These are phyloP conservation scores for Calephelis nemesis DNA, from an alignment of 1,140 invertebrate genomes.

Conservation along the genomic window DNA sequence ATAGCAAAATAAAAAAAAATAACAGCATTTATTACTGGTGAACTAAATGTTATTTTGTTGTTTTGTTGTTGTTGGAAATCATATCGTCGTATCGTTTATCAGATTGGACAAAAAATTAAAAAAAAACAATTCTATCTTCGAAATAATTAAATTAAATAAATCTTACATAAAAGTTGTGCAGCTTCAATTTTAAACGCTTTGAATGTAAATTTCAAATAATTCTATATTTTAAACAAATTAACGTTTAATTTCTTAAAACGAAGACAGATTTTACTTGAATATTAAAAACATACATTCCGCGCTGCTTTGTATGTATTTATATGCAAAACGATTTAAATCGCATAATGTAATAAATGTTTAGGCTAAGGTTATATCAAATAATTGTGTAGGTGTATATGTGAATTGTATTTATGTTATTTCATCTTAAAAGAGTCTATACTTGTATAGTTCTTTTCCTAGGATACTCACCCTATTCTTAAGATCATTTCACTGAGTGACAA, in stretches of 20 bases:
- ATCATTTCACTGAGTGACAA: constrained; percentile 62
- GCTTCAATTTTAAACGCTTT: too few species aligned
- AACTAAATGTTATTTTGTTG: too few species aligned
- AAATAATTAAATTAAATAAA: too few species aligned
- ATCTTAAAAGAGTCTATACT: background rate
- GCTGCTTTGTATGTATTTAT: constrained; percentile 43
- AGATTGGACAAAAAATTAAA: too few species aligned
- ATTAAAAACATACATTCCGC: constrained; percentile 48
- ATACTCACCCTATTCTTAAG: constrained; percentile 44
- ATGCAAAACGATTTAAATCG: constrained; percentile 40
- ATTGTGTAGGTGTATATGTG: constrained; percentile 25
- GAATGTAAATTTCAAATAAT: too few species aligned
- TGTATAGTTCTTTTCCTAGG: constrained; percentile 21
- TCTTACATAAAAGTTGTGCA: too few species aligned
- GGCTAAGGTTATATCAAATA: constrained; percentile 29
- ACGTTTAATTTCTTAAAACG: background rate
- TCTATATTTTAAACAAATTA: too few species aligned
- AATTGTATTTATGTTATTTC: constrained; percentile 21
- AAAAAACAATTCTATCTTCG: too few species aligned
- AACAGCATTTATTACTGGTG: too few species aligned
- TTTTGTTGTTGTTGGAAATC: too few species aligned
- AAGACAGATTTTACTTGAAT: background rate
- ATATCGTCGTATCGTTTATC: too few species aligned
- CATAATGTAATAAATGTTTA: constrained; percentile 45
- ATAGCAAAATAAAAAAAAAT: too few species aligned